Percentiles rank a stretch among this genome's conserved stretches.
These are phyloP conservation scores for Trichomycterus rosablanca DNA, from an alignment of 2,113 vertebrate species.

Conservation along the genomic window DNA sequence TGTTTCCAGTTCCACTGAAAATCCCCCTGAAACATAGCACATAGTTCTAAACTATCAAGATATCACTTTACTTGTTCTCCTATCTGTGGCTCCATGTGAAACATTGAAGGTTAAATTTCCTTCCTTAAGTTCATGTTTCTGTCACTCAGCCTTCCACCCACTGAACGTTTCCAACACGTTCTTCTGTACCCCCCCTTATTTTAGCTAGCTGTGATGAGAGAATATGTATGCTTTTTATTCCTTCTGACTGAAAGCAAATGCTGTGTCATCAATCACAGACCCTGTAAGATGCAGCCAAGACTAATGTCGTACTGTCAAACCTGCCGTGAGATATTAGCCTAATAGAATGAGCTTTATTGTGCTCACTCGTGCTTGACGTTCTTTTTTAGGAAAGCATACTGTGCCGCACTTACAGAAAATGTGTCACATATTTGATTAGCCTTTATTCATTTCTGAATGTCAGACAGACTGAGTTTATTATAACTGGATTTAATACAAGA, in stretches of 20 bases:
- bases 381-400: slow-evolving; percentile 27
- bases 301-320: slow-evolving; percentile 38
- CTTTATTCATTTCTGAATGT: slow-evolving; percentile 22
- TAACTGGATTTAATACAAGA: slow-evolving; percentile 9
- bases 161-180: slow-evolving; percentile 38
- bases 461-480: slow-evolving; percentile 7
- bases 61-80: slow-evolving; percentile 28
- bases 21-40: slow-evolving; percentile 7
- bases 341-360: slow-evolving; percentile 44
- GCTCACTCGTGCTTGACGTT: slow-evolving; percentile 23
- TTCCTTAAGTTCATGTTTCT: slow-evolving; percentile 17
- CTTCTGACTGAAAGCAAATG: slow-evolving; percentile 30
- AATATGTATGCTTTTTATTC: slow-evolving; percentile 34
- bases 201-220: slow-evolving; percentile 28
- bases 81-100: slow-evolving; percentile 31
- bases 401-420: slow-evolving; percentile 33
- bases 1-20: too few species aligned
- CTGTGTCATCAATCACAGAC: slow-evolving; percentile 40
- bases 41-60: slow-evolving; percentile 25
- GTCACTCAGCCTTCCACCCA: slow-evolving; percentile 31
- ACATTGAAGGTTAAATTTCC: slow-evolving; percentile 31
- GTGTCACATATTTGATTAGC: slow-evolving; percentile 27
- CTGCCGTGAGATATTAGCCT: slow-evolving; percentile 39
- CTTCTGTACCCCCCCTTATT: slow-evolving; percentile 16
- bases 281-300: slow-evolving; percentile 31